A percentile compares a stretch with the other conserved stretches of the same genome.
Conservation (phyloP, 2,113 vertebrate genomes). For the Paradoxurus hermaphroditus region DNA sequence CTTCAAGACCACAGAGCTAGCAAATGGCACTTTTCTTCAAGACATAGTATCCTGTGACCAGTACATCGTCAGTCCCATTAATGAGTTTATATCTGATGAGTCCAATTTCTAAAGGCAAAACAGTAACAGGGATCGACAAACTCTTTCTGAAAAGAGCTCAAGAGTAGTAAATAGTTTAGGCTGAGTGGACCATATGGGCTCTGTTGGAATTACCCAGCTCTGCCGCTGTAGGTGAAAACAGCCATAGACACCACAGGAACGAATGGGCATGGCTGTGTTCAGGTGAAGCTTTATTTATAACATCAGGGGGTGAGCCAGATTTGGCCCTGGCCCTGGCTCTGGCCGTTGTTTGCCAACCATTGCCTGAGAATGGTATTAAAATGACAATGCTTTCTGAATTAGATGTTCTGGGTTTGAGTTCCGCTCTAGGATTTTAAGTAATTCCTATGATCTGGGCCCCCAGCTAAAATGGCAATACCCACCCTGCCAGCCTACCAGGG, state of each 20-base stretch:
- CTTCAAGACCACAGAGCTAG: neutral
- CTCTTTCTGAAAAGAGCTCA: neutral
- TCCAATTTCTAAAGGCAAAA: constrained; percentile 27
- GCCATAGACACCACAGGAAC: neutral
- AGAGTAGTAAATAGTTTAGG: neutral
- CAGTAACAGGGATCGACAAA: neutral
- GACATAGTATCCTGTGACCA: neutral
- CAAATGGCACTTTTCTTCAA: neutral
- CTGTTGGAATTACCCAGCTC: neutral
- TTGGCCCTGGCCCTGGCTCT: neutral
- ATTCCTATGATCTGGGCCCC: neutral
- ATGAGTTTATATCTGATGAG: neutral
- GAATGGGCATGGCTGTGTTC: neutral
- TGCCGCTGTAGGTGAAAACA: neutral
- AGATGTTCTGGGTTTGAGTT: neutral
- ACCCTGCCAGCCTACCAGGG: neutral
- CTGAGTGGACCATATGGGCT: neutral
- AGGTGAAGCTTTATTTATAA: neutral
- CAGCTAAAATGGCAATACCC: neutral
- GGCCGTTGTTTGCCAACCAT: neutral
- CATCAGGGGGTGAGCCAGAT: neutral
- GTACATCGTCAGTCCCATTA: neutral
- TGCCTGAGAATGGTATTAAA: neutral
- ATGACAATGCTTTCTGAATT: neutral
- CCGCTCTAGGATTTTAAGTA: neutral